Conservation (phyloP, 2,888 invertebrate species). For the Tuberolachnus salignus region DNA sequence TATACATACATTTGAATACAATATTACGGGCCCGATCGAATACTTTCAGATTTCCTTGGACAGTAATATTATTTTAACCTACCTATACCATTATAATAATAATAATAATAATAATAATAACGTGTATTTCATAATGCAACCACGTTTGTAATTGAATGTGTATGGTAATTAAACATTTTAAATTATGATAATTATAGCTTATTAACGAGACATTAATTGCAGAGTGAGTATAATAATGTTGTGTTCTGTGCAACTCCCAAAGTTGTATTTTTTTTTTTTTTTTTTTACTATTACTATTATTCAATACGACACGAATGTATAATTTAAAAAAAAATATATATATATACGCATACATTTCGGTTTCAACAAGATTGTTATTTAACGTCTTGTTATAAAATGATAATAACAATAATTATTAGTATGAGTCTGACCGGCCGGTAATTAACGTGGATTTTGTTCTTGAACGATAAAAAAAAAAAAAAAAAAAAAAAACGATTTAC, state of each 20-base stretch:
- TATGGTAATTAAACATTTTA: conserved; percentile 2
- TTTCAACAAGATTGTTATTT: not conserved
- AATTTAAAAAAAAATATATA: not conserved
- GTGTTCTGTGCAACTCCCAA: conserved; percentile 4
- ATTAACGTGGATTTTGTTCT: not conserved
- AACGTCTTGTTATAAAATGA: not conserved
- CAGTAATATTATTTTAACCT: not conserved
- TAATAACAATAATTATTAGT: not conserved
- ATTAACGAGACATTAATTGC: conserved; percentile 22
- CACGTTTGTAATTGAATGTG: conserved; percentile 24
- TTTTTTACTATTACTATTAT: not conserved
- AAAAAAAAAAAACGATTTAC: not conserved
- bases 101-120: too few relatives aligned
- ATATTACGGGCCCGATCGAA: not conserved
- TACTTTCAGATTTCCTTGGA: conserved; percentile 45
- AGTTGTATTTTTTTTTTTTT: conserved; percentile 15
- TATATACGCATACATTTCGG: not conserved
- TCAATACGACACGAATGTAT: not conserved
- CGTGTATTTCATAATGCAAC: not conserved
- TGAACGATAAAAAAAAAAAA: too few relatives aligned
- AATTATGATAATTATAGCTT: conserved; percentile 40
- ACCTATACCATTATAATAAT: not conserved
- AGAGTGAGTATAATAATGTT: not conserved
- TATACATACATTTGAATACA: too few relatives aligned
- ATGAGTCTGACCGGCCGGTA: too few relatives aligned